phyloP scores from a whole-genome alignment of 2,113 vertebrate species.

The Oxygymnocypris stewartii region DNA sequence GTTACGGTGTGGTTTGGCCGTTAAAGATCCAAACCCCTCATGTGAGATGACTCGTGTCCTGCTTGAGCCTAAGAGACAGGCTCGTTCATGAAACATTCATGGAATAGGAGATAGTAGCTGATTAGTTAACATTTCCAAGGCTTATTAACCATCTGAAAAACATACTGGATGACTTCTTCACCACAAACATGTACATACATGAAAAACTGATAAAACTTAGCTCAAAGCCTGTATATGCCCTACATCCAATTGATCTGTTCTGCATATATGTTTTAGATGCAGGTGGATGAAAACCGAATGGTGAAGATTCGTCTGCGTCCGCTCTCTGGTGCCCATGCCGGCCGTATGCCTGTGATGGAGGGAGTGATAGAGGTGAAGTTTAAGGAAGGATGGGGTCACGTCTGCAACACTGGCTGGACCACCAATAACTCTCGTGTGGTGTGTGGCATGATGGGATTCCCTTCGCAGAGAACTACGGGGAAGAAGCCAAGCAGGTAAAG shows the following conservation, averaged over 20 bases:
- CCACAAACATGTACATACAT: not conserved
- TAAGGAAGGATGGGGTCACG: conserved; percentile 83
- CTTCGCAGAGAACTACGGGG: conserved; percentile 84
- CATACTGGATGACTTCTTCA: not conserved
- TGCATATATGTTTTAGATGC: conserved; percentile 61
- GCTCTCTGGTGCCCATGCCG: conserved; percentile 67
- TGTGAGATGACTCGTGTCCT: not conserved
- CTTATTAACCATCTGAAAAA: not conserved
- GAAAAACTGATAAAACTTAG: not conserved
- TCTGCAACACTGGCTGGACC: conserved; percentile 88
- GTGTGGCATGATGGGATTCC: conserved; percentile 97
- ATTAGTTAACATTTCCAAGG: not conserved
- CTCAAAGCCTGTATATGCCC: not conserved
- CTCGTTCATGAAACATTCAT: not conserved
- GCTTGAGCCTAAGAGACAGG: not conserved
- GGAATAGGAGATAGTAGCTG: not conserved
- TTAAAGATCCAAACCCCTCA: not conserved
- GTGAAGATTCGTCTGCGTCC: conserved; percentile 87
- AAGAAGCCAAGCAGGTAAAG: conserved; percentile 89
- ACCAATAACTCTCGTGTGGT: conserved; percentile 85
- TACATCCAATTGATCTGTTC: not conserved
- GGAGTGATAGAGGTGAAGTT: conserved; percentile 89
- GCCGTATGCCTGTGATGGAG: conserved; percentile 80
- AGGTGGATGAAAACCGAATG: conserved; percentile 82
- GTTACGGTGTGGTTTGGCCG: not conserved